Percentiles rank a stretch among this genome's conserved stretches.
These are phyloP conservation scores for Myripristis murdjan DNA, from an alignment of 2,797 vertebrate genomes.

Conservation along the genomic window DNA sequence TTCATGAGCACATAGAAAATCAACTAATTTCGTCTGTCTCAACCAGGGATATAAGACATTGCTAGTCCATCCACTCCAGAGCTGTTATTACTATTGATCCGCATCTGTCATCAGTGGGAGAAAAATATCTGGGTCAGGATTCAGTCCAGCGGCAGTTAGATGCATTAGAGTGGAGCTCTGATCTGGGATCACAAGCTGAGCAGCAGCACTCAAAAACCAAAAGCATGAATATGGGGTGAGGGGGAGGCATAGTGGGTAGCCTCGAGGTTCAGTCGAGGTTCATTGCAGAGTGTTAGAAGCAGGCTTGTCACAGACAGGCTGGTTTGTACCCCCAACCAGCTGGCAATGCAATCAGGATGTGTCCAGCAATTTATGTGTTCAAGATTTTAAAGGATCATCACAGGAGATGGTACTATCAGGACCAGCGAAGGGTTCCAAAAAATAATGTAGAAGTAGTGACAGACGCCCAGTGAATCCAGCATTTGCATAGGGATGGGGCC, in stretches of 20 bases:
- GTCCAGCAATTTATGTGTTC: slow-evolving; percentile 41
- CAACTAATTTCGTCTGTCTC: slow-evolving; percentile 25
- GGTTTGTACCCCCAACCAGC: too few species aligned
- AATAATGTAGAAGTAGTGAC: slow-evolving; percentile 38
- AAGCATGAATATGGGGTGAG: background rate
- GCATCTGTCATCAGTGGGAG: slow-evolving; percentile 32
- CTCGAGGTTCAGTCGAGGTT: too few species aligned
- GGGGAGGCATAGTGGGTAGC: too few species aligned
- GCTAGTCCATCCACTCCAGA: slow-evolving; percentile 37
- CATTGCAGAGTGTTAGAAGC: too few species aligned
- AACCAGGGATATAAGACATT: slow-evolving; percentile 25
- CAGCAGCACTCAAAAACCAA: slow-evolving; percentile 14
- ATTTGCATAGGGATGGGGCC: slow-evolving; percentile 12
- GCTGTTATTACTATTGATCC: slow-evolving; percentile 61
- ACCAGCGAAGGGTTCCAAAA: slow-evolving; percentile 42
- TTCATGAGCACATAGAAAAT: slow-evolving; percentile 21
- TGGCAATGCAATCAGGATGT: slow-evolving; percentile 35
- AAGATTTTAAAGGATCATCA: slow-evolving; percentile 43
- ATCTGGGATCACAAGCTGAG: slow-evolving; percentile 6
- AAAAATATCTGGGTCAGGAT: slow-evolving; percentile 62
- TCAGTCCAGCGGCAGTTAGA: slow-evolving; percentile 36
- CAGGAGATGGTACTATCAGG: slow-evolving; percentile 30
- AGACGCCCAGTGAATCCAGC: slow-evolving; percentile 9
- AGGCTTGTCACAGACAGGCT: too few species aligned
- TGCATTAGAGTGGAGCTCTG: slow-evolving; percentile 24